Conservation (phyloP, 23 tunicate species). For the Trididemnum miniatum region DNA sequence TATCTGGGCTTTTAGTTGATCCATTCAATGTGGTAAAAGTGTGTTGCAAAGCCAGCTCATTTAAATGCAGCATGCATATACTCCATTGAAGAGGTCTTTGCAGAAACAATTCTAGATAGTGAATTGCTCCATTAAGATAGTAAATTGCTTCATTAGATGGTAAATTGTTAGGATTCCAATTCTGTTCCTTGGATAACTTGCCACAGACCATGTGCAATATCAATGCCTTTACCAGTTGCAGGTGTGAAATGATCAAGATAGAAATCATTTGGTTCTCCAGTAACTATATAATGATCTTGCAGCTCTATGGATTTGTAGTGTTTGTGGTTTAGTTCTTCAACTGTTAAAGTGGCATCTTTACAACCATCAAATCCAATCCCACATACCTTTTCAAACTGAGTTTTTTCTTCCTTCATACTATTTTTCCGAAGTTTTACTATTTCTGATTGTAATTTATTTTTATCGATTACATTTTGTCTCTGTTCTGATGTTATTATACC, state of each 20-base stretch:
- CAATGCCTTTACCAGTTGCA: too few species aligned
- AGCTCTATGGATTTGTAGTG: not conserved
- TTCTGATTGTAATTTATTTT: slow-evolving; percentile 16
- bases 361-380: slow-evolving; percentile 18
- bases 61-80: slow-evolving; percentile 16
- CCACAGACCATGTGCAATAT: too few species aligned
- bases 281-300: slow-evolving; percentile 1
- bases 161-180: not conserved
- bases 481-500: slow-evolving; percentile 1
- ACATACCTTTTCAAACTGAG: not conserved
- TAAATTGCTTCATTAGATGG: too few species aligned
- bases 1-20: slow-evolving; percentile 20
- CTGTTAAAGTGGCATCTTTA: slow-evolving; percentile 27
- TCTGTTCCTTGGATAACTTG: not conserved
- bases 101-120: slow-evolving; percentile 6
- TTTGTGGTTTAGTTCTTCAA: slow-evolving; percentile 13
- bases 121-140: slow-evolving; percentile 1
- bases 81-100: slow-evolving; percentile 27
- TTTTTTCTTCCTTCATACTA: not conserved
- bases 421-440: slow-evolving; percentile 16
- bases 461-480: not conserved
- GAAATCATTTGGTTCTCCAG: too few species aligned
- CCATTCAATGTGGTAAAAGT: slow-evolving; percentile 9
- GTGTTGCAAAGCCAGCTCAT: slow-evolving; percentile 26
- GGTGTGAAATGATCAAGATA: too few species aligned